Evolutionary conservation across 2,113 vertebrate genomes (phyloP).

Genomic region (Acinonyx jubatus): DNA sequence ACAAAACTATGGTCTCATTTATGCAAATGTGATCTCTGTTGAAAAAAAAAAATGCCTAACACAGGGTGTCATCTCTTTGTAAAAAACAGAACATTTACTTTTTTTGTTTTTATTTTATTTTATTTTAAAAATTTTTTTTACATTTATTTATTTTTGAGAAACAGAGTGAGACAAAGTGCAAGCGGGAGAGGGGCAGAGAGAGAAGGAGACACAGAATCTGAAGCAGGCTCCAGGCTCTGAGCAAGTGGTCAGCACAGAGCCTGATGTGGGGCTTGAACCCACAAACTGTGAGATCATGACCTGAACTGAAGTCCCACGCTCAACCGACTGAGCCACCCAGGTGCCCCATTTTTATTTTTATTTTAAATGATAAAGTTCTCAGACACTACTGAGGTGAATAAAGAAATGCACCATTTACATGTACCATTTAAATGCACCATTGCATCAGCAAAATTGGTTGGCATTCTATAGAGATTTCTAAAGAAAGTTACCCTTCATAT

Average conservation of each 20-base stretch:
- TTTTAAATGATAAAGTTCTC: background rate
- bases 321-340: no score
- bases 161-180: no score
- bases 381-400: background rate
- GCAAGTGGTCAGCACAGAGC: no score
- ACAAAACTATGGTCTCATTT: background rate
- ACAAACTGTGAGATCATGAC: no score
- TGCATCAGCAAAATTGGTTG: background rate
- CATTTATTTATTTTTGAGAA: no score
- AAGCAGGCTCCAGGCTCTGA: no score
- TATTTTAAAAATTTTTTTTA: background rate
- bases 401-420: background rate
- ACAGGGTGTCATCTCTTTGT: background rate
- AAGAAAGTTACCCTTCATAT: background rate
- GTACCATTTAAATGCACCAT: background rate
- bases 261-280: no score
- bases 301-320: no score
- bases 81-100: background rate
- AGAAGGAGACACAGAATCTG: no score
- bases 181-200: no score
- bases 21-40: background rate
- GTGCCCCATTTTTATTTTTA: background rate
- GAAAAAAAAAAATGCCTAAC: background rate
- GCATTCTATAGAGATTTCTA: conserved; percentile 16
- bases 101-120: background rate